Evolutionary conservation across 2,888 invertebrate species (phyloP).

Genomic region (Apodemia mormo): DNA sequence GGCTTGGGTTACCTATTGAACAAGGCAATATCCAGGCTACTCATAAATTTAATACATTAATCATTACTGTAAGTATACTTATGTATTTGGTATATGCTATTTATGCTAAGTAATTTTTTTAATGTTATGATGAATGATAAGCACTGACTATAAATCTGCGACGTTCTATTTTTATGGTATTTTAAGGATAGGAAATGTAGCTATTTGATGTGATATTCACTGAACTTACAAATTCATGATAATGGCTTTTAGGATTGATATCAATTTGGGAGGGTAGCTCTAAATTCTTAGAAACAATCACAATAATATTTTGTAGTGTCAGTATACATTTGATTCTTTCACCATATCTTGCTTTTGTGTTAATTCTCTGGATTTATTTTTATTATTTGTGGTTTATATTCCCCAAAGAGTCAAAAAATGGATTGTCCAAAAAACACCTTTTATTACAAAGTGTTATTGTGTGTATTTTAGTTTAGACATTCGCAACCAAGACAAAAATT

Average conservation of each 20-base stretch:
- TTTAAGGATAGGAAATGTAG: too few relatives aligned
- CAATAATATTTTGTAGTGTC: not conserved
- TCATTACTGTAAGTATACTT: conserved; percentile 83
- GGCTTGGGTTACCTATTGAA: conserved; percentile 82
- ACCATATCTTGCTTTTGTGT: not conserved
- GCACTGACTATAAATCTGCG: too few relatives aligned
- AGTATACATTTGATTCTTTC: not conserved
- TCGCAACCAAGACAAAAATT: not conserved
- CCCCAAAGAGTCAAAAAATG: not conserved
- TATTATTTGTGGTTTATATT: not conserved
- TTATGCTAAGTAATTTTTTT: too few relatives aligned
- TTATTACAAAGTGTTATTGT: not conserved
- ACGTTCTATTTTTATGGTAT: too few relatives aligned
- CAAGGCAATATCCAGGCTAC: conserved; percentile 85
- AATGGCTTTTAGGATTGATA: not conserved
- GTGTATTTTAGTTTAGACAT: not conserved
- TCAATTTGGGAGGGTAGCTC: not conserved
- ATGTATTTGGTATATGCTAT: too few relatives aligned
- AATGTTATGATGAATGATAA: too few relatives aligned
- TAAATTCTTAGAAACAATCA: not conserved
- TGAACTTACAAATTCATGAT: too few relatives aligned
- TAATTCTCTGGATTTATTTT: not conserved
- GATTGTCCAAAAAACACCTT: not conserved
- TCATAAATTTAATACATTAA: conserved; percentile 89
- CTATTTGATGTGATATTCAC: too few relatives aligned